These are phyloP conservation scores for Proales similis DNA, from an alignment of 1,140 invertebrate species.

Conservation along the genomic window DNA sequence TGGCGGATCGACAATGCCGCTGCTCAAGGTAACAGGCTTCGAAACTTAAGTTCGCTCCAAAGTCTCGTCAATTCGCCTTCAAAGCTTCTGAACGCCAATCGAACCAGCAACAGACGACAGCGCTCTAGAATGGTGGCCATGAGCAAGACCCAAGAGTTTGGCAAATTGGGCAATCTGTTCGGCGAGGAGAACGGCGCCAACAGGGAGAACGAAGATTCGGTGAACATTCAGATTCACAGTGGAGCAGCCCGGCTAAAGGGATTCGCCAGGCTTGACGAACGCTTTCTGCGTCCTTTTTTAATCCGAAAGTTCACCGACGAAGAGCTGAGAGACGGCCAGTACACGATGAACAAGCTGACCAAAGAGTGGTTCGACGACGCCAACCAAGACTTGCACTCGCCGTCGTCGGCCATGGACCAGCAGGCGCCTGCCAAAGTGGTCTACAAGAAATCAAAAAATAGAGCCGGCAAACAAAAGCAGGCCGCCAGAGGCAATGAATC, in stretches of 20 bases:
- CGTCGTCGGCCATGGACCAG: background rate
- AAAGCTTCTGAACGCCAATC: slow-evolving; percentile 23
- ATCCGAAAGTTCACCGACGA: slow-evolving; percentile 84
- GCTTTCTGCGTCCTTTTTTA: slow-evolving; percentile 90
- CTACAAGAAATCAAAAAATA: too few species aligned
- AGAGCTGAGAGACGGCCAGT: slow-evolving; percentile 85
- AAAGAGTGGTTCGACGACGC: slow-evolving; percentile 86
- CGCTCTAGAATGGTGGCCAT: background rate
- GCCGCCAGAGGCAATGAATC: slow-evolving; percentile 9
- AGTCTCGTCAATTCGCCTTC: background rate
- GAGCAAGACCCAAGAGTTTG: slow-evolving; percentile 13
- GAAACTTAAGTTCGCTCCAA: background rate
- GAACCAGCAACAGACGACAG: background rate
- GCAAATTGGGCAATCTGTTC: slow-evolving; percentile 75
- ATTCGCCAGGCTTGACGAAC: slow-evolving; percentile 80
- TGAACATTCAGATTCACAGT: slow-evolving; percentile 10
- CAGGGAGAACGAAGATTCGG: slow-evolving; percentile 54
- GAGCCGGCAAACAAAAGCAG: slow-evolving; percentile 1
- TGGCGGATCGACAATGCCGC: slow-evolving; percentile 90
- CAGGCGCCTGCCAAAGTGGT: too few species aligned
- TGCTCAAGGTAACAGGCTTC: slow-evolving; percentile 68
- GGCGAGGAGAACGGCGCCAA: slow-evolving; percentile 89
- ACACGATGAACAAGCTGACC: slow-evolving; percentile 86
- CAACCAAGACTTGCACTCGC: slow-evolving; percentile 4
- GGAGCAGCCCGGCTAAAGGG: slow-evolving; percentile 60